Evolutionary conservation across 1,140 invertebrate species (phyloP), one percentile per base, ranked within the genome.

Genomic region (Brachionus angularis): DNA sequence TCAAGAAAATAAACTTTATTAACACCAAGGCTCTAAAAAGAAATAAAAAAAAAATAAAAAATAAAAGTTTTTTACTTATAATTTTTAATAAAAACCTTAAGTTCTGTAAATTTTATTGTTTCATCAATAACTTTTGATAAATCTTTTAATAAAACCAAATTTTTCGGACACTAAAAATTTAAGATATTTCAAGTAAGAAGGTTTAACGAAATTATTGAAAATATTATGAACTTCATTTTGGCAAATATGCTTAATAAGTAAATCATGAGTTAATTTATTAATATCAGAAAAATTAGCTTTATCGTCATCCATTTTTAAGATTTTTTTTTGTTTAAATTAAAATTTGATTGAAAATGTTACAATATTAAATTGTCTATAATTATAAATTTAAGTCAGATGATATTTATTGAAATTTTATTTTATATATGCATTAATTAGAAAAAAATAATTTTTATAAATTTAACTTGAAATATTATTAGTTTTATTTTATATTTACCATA

Each of bases 1-100:
- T 67, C 62, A 18, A 67, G 47, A 67, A 29, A 67, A 27, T 33
- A 67, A n/a, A 67, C 34, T 67, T 67, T 67, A 23, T 18, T 18
- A 2, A 67, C 62, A 21, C 47, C 62, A 50, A n/a, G n/a, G n/a
- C n/a, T n/a, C n/a, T 42, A 42, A 42, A 42, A 42, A 42, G 16
- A 16, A 10, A 16, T 16, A 42, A 42, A 10, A 10, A 16, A 16
- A 10, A 16, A 42, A 42, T 42, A 42, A 42, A 42, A 10, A 42
- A 16, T 16, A 10, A 42, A 42, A 42, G 39, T 16, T 16, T 10
- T 10, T 42, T 42, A 16, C 16, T 10, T 10, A 16, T 16, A 16
- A 42, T 42, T 16, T 10, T 16, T 16, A n/a, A n/a, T n/a, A n/a
- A n/a, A n/a, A 10, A 42, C 61, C 12, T 64, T 67, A 0, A 67